Percentiles rank a stretch among this genome's conserved stretches.
Conservation (phyloP, 2,888 invertebrate genomes). For the Cryptocheilus praepositus region DNA sequence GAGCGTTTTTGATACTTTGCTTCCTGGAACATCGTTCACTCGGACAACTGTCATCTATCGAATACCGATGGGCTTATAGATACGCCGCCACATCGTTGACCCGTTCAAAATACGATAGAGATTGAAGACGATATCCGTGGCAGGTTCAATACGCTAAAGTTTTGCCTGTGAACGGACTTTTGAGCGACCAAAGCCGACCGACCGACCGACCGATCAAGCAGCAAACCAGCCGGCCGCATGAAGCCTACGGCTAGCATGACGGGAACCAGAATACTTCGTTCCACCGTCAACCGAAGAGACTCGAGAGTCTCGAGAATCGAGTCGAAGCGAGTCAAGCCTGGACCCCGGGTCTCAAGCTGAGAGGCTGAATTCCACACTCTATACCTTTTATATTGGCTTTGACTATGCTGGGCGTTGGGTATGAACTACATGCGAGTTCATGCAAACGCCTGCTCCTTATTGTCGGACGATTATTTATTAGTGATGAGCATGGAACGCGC, state of each 20-base stretch:
- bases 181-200: slow-evolving; percentile 39
- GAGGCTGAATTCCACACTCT: slow-evolving; percentile 70
- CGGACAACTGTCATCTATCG: background rate
- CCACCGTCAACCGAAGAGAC: slow-evolving; percentile 56
- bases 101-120: slow-evolving; percentile 51
- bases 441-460: slow-evolving; percentile 24
- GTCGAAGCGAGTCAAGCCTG: slow-evolving; percentile 56
- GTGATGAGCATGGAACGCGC: too few species aligned
- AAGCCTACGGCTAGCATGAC: slow-evolving; percentile 70
- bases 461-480: too few species aligned
- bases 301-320: slow-evolving; percentile 55
- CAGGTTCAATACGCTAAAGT: slow-evolving; percentile 21
- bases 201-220: slow-evolving; percentile 28
- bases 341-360: slow-evolving; percentile 65
- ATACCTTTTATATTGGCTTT: slow-evolving; percentile 69
- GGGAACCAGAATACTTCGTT: slow-evolving; percentile 68
- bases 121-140: slow-evolving; percentile 16
- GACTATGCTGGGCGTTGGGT: slow-evolving; percentile 66
- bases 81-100: slow-evolving; percentile 40
- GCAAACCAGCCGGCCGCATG: slow-evolving; percentile 46
- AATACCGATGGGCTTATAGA: background rate
- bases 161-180: slow-evolving; percentile 44
- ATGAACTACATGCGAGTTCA: slow-evolving; percentile 60
- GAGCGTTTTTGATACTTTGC: background rate
- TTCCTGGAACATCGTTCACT: background rate